Evolutionary conservation across 2,113 vertebrate genomes (phyloP), one percentile per base, ranked within the genome.

Genomic region (Lophotis ruficrista): DNA sequence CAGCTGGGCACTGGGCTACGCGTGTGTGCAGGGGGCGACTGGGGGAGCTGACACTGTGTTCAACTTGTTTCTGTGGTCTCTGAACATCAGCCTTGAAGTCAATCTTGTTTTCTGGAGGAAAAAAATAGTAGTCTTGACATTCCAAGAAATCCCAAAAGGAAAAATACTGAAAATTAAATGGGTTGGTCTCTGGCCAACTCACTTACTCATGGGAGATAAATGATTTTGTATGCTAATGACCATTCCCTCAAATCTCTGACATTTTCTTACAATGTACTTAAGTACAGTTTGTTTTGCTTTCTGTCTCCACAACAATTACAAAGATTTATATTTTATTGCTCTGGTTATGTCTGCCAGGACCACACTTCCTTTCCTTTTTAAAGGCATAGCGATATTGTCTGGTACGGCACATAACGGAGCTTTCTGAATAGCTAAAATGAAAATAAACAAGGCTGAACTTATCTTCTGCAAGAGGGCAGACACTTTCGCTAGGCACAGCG

Each of bases 251-350:
- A 94, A 93, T 97, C 50, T 80, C 97, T 96, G 97, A 96, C 97
- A 94, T 97, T 97, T 96, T 97, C 97, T 96, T 98, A 96, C 95
- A 93, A 97, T 97, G 97, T 96, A 94, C 97, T 98, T 97, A 97
- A 98, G 98, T 71, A 94, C 82, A 66, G 93, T 97, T 98, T 98
- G 97, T 98, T 98, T 98, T 97, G 96, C 96, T 98, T 98, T 97
- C 97, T 98, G 98, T 98, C 98, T 98, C 98, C 98, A 98, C 97
- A 98, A 98, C 98, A 98, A 98, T 98, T 97, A 98, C 96, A 69
- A 86, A 97, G 97, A 98, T 98, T 98, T 97, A 98, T 98, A 97
- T 97, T 98, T 97, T 96, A 97, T 97, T 97, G 95, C 96, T 96
- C 64, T 9, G 6, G 93, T 78, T 77, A 22, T 11, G 83, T 87